phyloP scores from a whole-genome alignment of 1,140 invertebrate species.

The Zaprionus gabonicus region DNA sequence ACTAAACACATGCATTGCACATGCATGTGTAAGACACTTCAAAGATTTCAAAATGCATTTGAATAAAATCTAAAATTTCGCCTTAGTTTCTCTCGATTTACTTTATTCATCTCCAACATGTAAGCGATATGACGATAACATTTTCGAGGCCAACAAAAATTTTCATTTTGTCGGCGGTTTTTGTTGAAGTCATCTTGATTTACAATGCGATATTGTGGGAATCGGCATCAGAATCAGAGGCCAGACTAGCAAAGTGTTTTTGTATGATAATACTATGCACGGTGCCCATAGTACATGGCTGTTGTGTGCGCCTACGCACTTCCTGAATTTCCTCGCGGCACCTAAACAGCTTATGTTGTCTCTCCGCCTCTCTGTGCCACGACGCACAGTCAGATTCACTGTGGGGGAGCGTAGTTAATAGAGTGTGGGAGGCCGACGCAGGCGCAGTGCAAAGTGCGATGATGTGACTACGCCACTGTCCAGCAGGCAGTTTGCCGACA shows the following conservation, averaged over 20 bases:
- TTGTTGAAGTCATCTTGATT: conserved; percentile 10
- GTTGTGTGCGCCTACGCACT: conserved; percentile 3
- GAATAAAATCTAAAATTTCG: conserved; percentile 64
- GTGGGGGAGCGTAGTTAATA: background rate
- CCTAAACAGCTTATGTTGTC: conserved; percentile 15
- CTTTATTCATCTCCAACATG: background rate
- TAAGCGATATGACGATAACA: background rate
- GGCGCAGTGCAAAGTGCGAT: conserved; percentile 21
- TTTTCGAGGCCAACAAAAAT: background rate
- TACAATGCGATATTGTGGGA: conserved; percentile 10
- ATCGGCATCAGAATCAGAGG: background rate
- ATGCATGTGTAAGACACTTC: conserved; percentile 26
- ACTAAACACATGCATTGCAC: conserved; percentile 32
- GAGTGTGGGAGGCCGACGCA: conserved; percentile 29
- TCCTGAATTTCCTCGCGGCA: conserved; percentile 5
- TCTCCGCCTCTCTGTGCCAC: background rate
- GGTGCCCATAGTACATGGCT: conserved; percentile 1
- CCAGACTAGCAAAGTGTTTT: background rate
- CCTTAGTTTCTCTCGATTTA: conserved; percentile 26
- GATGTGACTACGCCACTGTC: conserved; percentile 1
- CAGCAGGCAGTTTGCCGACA: background rate
- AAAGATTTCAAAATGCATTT: conserved; percentile 68
- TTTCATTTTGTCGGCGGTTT: background rate
- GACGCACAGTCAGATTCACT: background rate
- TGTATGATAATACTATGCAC: background rate